phyloP scores from a whole-genome alignment of 1,140 invertebrate species.

The Drosophila malerkotliana region DNA sequence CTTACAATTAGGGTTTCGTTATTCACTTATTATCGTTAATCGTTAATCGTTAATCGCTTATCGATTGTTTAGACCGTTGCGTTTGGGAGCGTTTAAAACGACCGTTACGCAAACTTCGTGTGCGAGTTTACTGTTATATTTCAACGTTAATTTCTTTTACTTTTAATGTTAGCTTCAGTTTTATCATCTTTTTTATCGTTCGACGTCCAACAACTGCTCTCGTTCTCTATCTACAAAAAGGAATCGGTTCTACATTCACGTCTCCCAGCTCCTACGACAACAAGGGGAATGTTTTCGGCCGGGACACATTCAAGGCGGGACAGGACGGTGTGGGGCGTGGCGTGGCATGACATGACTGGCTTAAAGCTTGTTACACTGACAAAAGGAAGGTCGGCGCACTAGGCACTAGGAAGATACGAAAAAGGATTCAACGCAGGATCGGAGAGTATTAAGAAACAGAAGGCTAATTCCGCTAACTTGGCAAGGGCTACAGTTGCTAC shows the following conservation, averaged over 20 bases:
- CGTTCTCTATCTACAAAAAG: constrained; percentile 77
- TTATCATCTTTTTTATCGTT: constrained; percentile 45
- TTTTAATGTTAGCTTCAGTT: constrained; percentile 39
- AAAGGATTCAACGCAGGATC: constrained; percentile 18
- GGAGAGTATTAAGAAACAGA: background rate
- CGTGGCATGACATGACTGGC: constrained; percentile 76
- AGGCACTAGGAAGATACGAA: constrained; percentile 6
- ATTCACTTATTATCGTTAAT: constrained; percentile 69
- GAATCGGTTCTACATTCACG: constrained; percentile 66
- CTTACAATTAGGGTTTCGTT: constrained; percentile 57
- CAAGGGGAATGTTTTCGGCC: constrained; percentile 51
- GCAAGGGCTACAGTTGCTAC: constrained; percentile 75
- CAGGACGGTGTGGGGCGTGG: background rate
- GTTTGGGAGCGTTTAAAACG: constrained; percentile 65
- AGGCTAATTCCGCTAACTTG: constrained; percentile 27
- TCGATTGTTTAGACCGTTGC: constrained; percentile 53
- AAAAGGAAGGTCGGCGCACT: constrained; percentile 12
- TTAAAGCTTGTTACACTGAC: constrained; percentile 63
- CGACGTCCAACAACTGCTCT: constrained; percentile 53
- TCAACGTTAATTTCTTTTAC: background rate
- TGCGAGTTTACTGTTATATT: constrained; percentile 23
- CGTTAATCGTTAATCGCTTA: constrained; percentile 71
- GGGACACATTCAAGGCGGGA: constrained; percentile 27
- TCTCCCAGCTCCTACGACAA: constrained; percentile 29
- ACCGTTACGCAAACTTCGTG: constrained; percentile 49